Evolutionary conservation across 2,888 invertebrate genomes (phyloP).

Genomic region (Sisyra nigra): DNA sequence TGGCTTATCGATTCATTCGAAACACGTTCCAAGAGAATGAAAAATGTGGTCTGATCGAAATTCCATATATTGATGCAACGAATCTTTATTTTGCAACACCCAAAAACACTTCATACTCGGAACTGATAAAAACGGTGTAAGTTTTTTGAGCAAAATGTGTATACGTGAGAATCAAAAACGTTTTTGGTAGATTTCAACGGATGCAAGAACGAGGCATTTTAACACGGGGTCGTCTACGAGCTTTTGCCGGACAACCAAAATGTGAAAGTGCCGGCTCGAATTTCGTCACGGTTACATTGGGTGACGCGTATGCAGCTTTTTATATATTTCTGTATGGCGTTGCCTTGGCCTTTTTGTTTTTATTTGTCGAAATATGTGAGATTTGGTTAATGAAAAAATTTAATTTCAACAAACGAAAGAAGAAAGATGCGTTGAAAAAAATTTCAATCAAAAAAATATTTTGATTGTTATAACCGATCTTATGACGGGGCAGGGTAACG

Average conservation of each 20-base stretch:
- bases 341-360: slow-evolving; percentile 4
- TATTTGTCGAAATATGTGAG: no score
- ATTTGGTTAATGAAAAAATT: no score
- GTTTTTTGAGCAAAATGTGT: slow-evolving; percentile 12
- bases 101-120: slow-evolving; percentile 34
- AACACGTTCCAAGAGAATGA: slow-evolving; percentile 50
- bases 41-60: slow-evolving; percentile 52
- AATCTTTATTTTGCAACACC: slow-evolving; percentile 37
- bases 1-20: slow-evolving; percentile 47
- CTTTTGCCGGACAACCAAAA: slow-evolving; percentile 24
- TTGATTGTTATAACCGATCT: no score
- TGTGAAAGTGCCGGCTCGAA: slow-evolving; percentile 32
- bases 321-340: slow-evolving; percentile 12
- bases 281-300: slow-evolving; percentile 40
- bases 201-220: no score
- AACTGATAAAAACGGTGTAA: slow-evolving; percentile 38
- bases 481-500: no score
- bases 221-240: no score
- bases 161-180: no score
- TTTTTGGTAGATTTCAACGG: no score
- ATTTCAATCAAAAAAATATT: no score
- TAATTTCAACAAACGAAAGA: no score
- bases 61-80: slow-evolving; percentile 34
- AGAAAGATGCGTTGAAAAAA: no score
- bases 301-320: slow-evolving; percentile 30